Base-by-base conservation (phyloP, 2,888 invertebrate genomes). In the Cantharis rufa region DNA sequence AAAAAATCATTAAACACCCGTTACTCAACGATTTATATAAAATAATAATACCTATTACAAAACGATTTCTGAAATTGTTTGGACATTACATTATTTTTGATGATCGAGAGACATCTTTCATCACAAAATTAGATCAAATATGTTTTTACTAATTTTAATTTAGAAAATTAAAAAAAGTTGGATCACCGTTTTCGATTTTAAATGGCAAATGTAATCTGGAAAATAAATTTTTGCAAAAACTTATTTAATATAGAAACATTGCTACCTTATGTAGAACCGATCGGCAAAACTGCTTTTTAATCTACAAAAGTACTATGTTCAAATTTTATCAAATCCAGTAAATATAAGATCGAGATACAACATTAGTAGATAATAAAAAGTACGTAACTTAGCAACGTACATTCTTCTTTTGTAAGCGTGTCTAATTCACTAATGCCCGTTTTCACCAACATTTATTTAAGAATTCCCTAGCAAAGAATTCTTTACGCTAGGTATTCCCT, bases 341-440 rank as follows among this genome's bases (percentile, higher is more conserved):
- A 48, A 48, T 48, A n/a, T 48, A 48, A 48, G 48, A 48, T 48
- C n/a, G 48, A 48, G n/a, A 48, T 48, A 48, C 48, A 48, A 48
- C 48, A 48, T 48, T 48, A 48, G 48, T n/a, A 48, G 48, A 48
- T 48, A 48, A 48, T 48, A 48, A 48, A 32, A 48, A 48, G n/a
- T 48, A 48, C n/a, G 48, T 48, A 48, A n/a, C n/a, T 48, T 48
- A n/a, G 48, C n/a, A 48, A n/a, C 48, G 48, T n/a, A 48, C 48
- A 48, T 48, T 48, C 48, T 48, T 48, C 48, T 48, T 48, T 48
- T 48, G 64, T 66, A 66, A 66, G 10, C 21, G 21, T 66, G 16
- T 66, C 64, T 66, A 11, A 66, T 66, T 66, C 64, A 66, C n/a
- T n/a, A 48, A n/a, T n/a, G n/a, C n/a, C n/a, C n/a, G n/a, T n/a